phyloP scores from a whole-genome alignment of 2,113 vertebrate genomes.

The Pachyramphus minor region DNA sequence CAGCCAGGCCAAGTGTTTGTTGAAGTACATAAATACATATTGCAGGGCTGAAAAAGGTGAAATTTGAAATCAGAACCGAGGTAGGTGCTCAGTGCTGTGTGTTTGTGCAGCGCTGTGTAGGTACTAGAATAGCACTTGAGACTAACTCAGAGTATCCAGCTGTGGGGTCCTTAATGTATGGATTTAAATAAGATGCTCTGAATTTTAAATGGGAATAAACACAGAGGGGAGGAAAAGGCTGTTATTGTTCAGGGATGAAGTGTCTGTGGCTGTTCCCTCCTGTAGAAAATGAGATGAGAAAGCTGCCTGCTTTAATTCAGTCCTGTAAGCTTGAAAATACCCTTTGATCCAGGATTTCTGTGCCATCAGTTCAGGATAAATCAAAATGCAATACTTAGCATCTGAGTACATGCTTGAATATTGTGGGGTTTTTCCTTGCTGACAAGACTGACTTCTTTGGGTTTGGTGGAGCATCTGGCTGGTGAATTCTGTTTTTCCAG shows the following conservation, averaged over 20 bases:
- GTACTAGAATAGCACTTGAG: neutral
- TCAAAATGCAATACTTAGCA: neutral
- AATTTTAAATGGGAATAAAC: neutral
- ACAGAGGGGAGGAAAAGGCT: neutral
- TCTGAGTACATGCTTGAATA: neutral
- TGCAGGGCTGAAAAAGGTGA: neutral
- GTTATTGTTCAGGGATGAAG: neutral
- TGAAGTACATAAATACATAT: neutral
- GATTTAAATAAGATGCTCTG: neutral
- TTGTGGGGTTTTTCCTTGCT: neutral
- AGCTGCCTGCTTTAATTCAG: neutral
- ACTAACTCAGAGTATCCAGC: neutral
- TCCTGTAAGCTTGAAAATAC: neutral
- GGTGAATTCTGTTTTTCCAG: neutral
- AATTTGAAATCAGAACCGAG: neutral
- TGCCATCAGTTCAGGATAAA: neutral
- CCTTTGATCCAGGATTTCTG: neutral
- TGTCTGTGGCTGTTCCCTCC: neutral
- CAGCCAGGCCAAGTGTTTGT: neutral
- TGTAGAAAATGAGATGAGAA: neutral
- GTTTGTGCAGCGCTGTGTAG: neutral
- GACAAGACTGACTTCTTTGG: neutral
- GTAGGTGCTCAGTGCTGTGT: rapidly evolving
- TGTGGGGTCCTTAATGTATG: neutral
- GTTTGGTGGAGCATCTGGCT: neutral